Base-by-base conservation (phyloP, 1,140 invertebrate genomes). In the Scylla paramamosain region DNA sequence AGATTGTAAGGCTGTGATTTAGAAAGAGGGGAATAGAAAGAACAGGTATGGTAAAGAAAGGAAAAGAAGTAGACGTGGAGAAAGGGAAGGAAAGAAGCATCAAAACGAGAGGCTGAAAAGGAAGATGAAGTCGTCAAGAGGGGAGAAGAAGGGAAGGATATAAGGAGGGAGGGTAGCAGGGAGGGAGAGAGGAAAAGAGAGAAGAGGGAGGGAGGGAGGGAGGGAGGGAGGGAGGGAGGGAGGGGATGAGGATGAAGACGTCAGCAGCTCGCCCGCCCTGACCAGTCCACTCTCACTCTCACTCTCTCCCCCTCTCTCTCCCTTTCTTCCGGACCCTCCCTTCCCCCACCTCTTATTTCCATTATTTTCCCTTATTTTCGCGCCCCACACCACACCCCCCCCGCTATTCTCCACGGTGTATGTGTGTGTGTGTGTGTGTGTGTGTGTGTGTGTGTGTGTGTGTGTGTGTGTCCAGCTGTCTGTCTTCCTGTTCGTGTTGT, bases 251-350 rank as follows among this genome's bases (percentile, higher is more conserved):
- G 93, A 90, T 90, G 93, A 90, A 94, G 93, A 94, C 67, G 59
- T 94, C 88, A 90, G 88, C 93, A 82, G 39, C 93, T 52, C 45
- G 29, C 39, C 45, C 52, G n/a, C 87, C 67, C 88, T 77, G 59
- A 39, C 59, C 39, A 77, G 32, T 46, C 87, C 87, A 10, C 93
- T 89, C 88, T 45, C 84, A 52, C 16, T 25, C 48, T 94, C 46
- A 32, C 93, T 94, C 89, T 87, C 48, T 94, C 52, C 77, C 93
- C 91, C 90, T 77, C 93, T 88, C 52, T 91, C 93, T 90, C 52
- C 59, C 88, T 82, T 39, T 82, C 29, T 82, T 45, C 52, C 90
- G 31, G 31, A n/a, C 31, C 52, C 52, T 29, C 52, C 52, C 89
- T 91, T n/a, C 59, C 82, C 90, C 93, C 93, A 89, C 87, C 89